Evolutionary conservation across 2,797 vertebrate genomes (phyloP).

Genomic region (Lutjanus campechanus): DNA sequence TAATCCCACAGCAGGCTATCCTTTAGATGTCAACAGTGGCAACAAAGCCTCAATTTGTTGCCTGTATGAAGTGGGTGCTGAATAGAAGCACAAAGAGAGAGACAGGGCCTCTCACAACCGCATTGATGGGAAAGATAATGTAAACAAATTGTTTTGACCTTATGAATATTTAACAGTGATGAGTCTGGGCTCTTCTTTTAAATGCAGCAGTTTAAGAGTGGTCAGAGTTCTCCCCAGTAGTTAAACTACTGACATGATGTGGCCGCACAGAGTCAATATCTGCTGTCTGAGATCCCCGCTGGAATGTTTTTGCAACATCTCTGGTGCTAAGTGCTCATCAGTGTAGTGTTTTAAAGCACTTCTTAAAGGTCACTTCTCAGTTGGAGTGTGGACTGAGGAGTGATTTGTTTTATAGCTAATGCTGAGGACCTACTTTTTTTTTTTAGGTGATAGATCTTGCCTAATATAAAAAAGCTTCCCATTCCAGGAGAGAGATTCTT

Average conservation of each 20-base stretch:
- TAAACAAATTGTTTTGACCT: slow-evolving; percentile 7
- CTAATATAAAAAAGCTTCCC: too few relatives aligned
- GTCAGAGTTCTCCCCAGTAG: background rate
- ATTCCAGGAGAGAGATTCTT: too few relatives aligned
- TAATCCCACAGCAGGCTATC: slow-evolving; percentile 57
- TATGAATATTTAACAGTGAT: slow-evolving; percentile 28
- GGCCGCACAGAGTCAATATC: background rate
- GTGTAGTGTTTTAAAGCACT: slow-evolving; percentile 6
- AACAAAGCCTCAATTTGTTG: slow-evolving; percentile 64
- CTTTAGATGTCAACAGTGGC: slow-evolving; percentile 58
- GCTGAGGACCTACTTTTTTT: background rate
- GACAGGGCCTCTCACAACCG: background rate
- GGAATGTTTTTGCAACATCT: background rate
- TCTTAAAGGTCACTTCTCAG: slow-evolving; percentile 29
- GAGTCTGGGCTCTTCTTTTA: background rate
- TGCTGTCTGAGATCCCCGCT: background rate
- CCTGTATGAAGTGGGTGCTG: slow-evolving; percentile 29
- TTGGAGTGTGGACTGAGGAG: slow-evolving; percentile 4
- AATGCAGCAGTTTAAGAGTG: background rate
- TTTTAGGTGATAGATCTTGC: background rate
- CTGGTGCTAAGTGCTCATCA: slow-evolving; percentile 11
- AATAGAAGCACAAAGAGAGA: slow-evolving; percentile 18
- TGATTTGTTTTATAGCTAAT: slow-evolving; percentile 6
- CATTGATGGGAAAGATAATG: slow-evolving; percentile 26
- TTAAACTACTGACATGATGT: slow-evolving; percentile 18